Evolutionary conservation across 2,113 vertebrate genomes (phyloP).

Genomic region (Caloenas nicobarica): DNA sequence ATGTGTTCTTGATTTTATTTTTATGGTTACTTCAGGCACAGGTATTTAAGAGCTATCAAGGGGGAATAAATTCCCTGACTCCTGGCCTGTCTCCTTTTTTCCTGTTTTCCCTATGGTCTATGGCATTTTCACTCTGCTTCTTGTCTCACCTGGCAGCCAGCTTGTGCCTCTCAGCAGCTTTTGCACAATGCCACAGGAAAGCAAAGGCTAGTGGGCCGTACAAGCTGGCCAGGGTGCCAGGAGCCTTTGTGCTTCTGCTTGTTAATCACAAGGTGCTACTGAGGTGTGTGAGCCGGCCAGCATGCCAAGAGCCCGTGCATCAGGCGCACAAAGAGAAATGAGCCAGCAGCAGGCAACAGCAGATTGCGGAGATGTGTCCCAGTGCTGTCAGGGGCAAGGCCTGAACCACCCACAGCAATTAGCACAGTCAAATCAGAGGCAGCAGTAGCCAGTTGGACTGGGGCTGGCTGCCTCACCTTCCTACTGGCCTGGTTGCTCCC

Average conservation of each 20-base stretch:
- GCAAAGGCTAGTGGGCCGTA: slow-evolving; percentile 1
- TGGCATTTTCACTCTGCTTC: not conserved
- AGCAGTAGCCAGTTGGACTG: not conserved
- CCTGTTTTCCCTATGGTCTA: not conserved
- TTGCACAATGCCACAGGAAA: not conserved
- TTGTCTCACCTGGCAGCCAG: slow-evolving; percentile 16
- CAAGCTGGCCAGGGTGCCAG: slow-evolving; percentile 28
- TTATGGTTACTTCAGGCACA: not conserved
- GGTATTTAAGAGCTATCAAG: not conserved
- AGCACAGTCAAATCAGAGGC: slow-evolving; percentile 36
- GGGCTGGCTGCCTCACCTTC: not conserved
- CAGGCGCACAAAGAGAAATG: slow-evolving; percentile 48
- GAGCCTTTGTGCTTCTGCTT: slow-evolving; percentile 47
- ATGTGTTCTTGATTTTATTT: not conserved
- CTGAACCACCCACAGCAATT: slow-evolving; percentile 44
- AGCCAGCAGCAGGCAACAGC: slow-evolving; percentile 55
- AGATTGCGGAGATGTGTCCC: slow-evolving; percentile 53
- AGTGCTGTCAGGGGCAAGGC: slow-evolving; percentile 41
- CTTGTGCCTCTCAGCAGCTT: slow-evolving; percentile 37
- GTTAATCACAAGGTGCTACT: slow-evolving; percentile 62
- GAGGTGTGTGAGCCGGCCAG: slow-evolving; percentile 47
- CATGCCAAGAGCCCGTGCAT: slow-evolving; percentile 9
- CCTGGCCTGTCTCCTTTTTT: not conserved
- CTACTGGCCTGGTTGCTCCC: not conserved
- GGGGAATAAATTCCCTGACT: not conserved